Base-by-base conservation (phyloP, 1,140 invertebrate genomes). In the Diprion similis region DNA sequence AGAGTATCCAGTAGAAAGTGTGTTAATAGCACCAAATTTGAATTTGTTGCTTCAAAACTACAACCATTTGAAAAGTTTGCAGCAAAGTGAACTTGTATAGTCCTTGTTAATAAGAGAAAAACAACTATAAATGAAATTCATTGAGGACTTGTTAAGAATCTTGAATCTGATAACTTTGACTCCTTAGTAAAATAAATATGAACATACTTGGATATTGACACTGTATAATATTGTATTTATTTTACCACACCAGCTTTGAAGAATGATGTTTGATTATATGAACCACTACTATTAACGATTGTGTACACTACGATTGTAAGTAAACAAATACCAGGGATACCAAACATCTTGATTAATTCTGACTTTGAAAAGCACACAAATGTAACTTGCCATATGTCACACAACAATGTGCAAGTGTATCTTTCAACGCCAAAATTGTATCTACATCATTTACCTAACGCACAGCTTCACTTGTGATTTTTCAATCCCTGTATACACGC, bases 101-200 rank as follows among this genome's bases (percentile, higher is more conserved):
- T 37, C 24, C 24, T 37, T 37, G 6, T 37, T 37, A 6, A 37
- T 37, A 37, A 37, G 1, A 37, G 24, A 37, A 37, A 37, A 37
- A 37, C 24, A 37, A 37, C 24, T 37, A 37, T 37, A 37, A 37
- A 37, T 37, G 24, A 37, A 37, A 37, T 3, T 37, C 24, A 37
- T 65, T 71, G 64, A 74, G 18, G 75, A 73, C 72, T 78, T 75
- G 75, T 74, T 72, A 76, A 75, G 73, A 73, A 75, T 74, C 73
- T 74, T 77, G 74, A 75, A 75, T 78, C 78, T 81, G 75, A 81
- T 78, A 77, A 78, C 77, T 78, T 77, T 79, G 82, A 59, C 18
- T 64, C n/a, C 17, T 37, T n/a, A 37, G 15, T 37, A 71, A 65
- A 24, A 18, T 18, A 24, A 82, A 77, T 79, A 81, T 74, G 78